Percentiles rank a stretch among this genome's conserved stretches.
Conservation (phyloP, 2,888 invertebrate species). For the Lithophane semibrunnea region DNA sequence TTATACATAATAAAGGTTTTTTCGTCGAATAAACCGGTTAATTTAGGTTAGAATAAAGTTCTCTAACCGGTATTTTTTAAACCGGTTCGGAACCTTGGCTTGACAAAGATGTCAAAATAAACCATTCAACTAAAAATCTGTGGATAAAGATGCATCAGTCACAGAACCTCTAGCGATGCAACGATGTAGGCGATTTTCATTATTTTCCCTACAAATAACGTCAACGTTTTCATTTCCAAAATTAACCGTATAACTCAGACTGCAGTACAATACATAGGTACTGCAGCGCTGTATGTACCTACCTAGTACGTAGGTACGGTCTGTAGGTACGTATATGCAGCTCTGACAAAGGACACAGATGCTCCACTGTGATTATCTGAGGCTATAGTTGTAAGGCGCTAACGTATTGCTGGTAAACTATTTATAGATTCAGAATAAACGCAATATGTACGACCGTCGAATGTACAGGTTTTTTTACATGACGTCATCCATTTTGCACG, state of each 20-base stretch:
- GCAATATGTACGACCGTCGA: not conserved
- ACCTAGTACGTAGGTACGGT: not conserved
- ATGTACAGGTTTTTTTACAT: not conserved
- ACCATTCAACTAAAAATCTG: not conserved
- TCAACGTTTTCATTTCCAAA: not conserved
- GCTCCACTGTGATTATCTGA: constrained; percentile 58
- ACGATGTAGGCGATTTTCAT: not conserved
- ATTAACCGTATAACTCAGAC: constrained; percentile 19
- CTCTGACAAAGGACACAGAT: constrained; percentile 47
- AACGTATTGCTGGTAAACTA: constrained; percentile 53
- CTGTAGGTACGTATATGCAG: not conserved
- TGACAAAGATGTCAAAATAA: not conserved
- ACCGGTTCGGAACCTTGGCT: no score
- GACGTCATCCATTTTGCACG: not conserved
- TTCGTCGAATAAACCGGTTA: no score
- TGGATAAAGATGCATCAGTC: not conserved
- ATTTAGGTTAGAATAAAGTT: no score
- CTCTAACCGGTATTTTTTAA: no score
- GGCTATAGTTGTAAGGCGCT: constrained; percentile 60
- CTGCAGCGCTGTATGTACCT: no score
- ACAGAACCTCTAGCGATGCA: not conserved
- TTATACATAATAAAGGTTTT: no score
- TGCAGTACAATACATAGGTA: not conserved
- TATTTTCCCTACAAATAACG: not conserved
- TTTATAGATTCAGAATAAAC: constrained; percentile 27